Evolutionary conservation across 2,888 invertebrate species (phyloP).

Genomic region (Coenonympha glycerion): DNA sequence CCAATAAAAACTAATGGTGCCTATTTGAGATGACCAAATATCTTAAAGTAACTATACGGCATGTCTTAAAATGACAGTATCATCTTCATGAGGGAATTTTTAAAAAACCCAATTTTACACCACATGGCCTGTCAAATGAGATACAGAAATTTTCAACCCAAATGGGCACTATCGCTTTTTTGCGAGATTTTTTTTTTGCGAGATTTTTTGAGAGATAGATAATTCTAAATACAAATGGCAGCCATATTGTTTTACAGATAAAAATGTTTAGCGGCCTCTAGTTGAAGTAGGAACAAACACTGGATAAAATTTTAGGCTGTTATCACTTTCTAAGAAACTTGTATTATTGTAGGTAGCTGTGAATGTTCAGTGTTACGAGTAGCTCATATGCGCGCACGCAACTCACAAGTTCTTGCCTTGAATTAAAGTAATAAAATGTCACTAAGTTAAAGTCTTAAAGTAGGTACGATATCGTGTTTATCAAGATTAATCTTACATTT

Average conservation of each 20-base stretch:
- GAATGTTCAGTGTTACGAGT: constrained; percentile 23
- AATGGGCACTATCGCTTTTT: too few species aligned
- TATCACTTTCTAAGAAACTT: constrained; percentile 6
- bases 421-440: background rate
- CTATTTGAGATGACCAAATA: too few species aligned
- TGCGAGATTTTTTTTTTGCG: too few species aligned
- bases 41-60: too few species aligned
- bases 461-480: background rate
- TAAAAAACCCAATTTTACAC: too few species aligned
- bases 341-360: constrained; percentile 30
- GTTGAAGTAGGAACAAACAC: background rate
- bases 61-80: too few species aligned
- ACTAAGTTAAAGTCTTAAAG: background rate
- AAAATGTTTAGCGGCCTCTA: constrained; percentile 5
- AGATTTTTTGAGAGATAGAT: too few species aligned
- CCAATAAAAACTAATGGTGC: too few species aligned
- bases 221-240: background rate
- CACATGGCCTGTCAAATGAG: too few species aligned
- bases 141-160: too few species aligned
- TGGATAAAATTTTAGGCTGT: background rate
- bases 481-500: background rate
- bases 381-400: constrained; percentile 15
- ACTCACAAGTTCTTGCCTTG: constrained; percentile 26
- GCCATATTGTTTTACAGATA: constrained; percentile 3
- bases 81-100: too few species aligned